These are phyloP conservation scores for Babylonia areolata DNA, from an alignment of 1,140 invertebrate genomes.

Conservation along the genomic window DNA sequence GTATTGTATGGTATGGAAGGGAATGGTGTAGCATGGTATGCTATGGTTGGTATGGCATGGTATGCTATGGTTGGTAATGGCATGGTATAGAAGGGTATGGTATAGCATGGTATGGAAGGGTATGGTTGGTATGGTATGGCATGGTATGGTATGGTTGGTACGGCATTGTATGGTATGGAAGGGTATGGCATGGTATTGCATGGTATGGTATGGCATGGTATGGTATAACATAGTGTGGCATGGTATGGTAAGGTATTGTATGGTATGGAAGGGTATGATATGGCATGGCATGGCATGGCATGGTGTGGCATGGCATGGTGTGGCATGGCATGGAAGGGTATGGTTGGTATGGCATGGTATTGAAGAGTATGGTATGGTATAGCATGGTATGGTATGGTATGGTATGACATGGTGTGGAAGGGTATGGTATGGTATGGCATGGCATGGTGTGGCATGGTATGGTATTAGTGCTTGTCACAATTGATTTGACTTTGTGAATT, in stretches of 20 bases:
- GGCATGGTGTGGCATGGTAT: background rate
- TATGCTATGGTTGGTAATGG: too few relatives aligned
- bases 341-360: background rate
- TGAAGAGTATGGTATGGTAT: conserved; percentile 22
- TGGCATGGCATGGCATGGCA: background rate
- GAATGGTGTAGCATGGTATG: too few relatives aligned
- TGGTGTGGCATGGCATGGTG: background rate
- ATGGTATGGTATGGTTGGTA: too few relatives aligned
- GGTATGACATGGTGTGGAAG: background rate
- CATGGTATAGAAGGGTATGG: too few relatives aligned
- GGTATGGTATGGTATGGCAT: background rate
- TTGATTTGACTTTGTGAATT: too few relatives aligned
- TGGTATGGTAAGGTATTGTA: background rate
- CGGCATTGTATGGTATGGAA: background rate
- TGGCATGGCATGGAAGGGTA: background rate
- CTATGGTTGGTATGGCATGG: too few relatives aligned
- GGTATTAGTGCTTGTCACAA: too few relatives aligned
- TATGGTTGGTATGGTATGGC: too few relatives aligned
- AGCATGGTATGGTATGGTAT: background rate
- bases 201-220: background rate
- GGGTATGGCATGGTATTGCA: background rate
- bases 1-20: too few relatives aligned
- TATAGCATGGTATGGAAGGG: too few relatives aligned
- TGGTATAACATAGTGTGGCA: conserved; percentile 18
- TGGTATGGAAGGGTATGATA: background rate